Conservation (phyloP, 2,113 vertebrate genomes). For the Microcebus lehilahytsara region DNA sequence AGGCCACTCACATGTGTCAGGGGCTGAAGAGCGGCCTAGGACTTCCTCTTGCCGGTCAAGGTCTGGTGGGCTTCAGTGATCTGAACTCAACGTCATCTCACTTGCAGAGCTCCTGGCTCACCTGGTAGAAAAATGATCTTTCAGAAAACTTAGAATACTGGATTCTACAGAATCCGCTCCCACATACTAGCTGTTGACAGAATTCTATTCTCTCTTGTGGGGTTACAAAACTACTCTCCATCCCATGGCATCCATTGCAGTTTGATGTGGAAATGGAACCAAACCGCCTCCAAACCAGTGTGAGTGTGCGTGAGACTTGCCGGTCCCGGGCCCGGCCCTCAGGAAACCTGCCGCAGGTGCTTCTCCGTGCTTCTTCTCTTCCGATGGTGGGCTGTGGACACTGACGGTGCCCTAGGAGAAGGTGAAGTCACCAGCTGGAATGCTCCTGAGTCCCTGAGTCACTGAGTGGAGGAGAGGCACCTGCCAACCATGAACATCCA, state of each 20-base stretch:
- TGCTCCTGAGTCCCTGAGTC: not conserved
- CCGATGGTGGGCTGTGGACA: not conserved
- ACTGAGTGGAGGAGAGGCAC: not conserved
- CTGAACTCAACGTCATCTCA: not conserved
- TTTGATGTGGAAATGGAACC: not conserved
- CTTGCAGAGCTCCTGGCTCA: not conserved
- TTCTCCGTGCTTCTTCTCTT: not conserved
- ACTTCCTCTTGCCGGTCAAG: not conserved
- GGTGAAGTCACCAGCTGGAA: not conserved
- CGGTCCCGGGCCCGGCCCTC: not conserved
- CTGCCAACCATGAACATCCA: not conserved
- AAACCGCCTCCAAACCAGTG: not conserved
- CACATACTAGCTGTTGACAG: not conserved
- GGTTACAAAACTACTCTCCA: not conserved
- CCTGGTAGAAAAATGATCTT: not conserved
- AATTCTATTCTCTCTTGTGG: not conserved
- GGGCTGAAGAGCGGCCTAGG: not conserved
- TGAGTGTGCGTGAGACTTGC: not conserved
- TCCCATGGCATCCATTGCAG: fast-evolving
- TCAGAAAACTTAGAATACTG: not conserved
- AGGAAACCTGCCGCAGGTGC: not conserved
- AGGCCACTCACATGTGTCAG: not conserved
- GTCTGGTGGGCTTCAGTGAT: not conserved
- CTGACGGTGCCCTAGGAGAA: not conserved
- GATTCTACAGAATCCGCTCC: not conserved